Percentiles rank a stretch among this genome's conserved stretches.
Evolutionary conservation across 2,113 vertebrate genomes (phyloP).

Genomic region (Corythaeola cristata): DNA sequence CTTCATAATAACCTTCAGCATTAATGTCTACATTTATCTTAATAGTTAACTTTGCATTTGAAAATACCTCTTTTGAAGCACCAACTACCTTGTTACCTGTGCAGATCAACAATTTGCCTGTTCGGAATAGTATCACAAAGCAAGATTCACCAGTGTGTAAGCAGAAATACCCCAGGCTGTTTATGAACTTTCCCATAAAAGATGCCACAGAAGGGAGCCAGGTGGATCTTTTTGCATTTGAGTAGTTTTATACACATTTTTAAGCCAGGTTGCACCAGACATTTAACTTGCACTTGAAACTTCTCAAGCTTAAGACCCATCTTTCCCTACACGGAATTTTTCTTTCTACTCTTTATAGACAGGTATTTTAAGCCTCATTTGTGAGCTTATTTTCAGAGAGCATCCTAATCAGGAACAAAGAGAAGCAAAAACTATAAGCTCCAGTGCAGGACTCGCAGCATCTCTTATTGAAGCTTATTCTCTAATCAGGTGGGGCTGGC

Average conservation of each 20-base stretch:
- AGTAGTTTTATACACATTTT: not conserved
- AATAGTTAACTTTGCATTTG: not conserved
- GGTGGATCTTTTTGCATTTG: not conserved
- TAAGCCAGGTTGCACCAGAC: not conserved
- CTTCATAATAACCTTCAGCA: not conserved
- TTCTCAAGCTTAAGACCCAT: not conserved
- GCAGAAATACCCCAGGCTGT: not conserved
- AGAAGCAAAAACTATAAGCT: not conserved
- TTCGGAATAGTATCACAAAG: not conserved
- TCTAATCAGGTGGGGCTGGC: not conserved
- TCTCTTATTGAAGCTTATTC: not conserved
- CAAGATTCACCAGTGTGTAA: not conserved
- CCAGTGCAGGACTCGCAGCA: not conserved
- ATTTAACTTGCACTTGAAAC: not conserved
- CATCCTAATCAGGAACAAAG: not conserved
- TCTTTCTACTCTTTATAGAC: not conserved
- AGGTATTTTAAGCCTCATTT: not conserved
- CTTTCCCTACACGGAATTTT: not conserved
- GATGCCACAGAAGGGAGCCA: not conserved
- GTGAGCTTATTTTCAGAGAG: not conserved
- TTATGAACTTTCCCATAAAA: not conserved
- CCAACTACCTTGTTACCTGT: not conserved
- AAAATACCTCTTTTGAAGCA: not conserved
- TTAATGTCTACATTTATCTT: not conserved
- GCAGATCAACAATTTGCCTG: not conserved